Conservation (phyloP, 2,113 vertebrate species). For the Tyrannus savana region DNA sequence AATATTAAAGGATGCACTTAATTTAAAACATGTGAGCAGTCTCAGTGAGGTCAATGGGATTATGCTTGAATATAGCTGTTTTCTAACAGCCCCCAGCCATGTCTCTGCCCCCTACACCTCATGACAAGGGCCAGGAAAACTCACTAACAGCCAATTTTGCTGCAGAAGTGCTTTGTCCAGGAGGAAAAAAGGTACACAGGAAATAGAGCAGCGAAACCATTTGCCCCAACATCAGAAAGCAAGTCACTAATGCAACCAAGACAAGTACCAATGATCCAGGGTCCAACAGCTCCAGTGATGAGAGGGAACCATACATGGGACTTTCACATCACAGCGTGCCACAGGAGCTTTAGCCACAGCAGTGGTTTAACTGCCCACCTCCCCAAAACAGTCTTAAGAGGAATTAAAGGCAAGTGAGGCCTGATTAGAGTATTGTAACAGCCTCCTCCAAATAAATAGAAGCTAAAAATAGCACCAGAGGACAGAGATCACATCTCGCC, state of each 20-base stretch:
- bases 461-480: conserved; percentile 28
- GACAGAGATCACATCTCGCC: neutral
- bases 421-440: neutral
- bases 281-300: neutral
- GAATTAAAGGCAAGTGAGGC: neutral
- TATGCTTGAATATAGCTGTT: neutral
- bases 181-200: neutral
- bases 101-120: neutral
- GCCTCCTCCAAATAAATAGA: conserved; percentile 16
- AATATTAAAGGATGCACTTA: neutral
- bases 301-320: neutral
- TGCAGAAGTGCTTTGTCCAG: neutral
- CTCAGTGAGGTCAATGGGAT: neutral
- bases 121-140: neutral
- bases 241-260: neutral
- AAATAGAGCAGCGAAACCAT: neutral
- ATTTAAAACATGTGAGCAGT: conserved; percentile 23
- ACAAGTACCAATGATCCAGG: fast-evolving
- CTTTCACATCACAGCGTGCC: neutral
- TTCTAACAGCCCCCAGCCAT: neutral
- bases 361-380: neutral
- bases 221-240: neutral
- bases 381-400: neutral
- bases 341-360: neutral
- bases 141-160: neutral